phyloP scores from a whole-genome alignment of 64 coral and sea anemone genomes.

The Porites australiensis region DNA sequence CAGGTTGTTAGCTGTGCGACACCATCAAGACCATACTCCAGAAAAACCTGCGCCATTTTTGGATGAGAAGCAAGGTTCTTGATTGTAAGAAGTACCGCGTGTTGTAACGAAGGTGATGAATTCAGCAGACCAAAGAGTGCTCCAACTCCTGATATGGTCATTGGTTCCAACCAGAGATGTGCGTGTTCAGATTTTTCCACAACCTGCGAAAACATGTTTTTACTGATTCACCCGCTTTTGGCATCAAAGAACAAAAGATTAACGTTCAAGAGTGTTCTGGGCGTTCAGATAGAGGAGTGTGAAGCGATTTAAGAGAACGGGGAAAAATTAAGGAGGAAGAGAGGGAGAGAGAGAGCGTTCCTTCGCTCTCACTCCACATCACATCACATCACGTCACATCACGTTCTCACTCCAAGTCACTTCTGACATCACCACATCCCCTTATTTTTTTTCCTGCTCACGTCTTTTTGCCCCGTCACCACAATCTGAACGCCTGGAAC shows the following conservation, averaged over 20 bases:
- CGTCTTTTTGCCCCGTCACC: too few species aligned
- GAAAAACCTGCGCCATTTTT: constrained; percentile 61
- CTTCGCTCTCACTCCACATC: too few species aligned
- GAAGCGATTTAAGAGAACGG: too few species aligned
- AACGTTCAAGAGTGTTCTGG: too few species aligned
- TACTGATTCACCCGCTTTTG: background rate
- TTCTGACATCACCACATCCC: too few species aligned
- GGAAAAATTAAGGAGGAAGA: too few species aligned
- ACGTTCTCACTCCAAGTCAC: too few species aligned
- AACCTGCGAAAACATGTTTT: constrained; percentile 25
- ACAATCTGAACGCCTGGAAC: too few species aligned
- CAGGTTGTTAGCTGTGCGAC: constrained; percentile 35
- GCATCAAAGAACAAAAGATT: background rate
- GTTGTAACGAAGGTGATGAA: background rate
- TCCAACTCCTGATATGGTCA: constrained; percentile 79
- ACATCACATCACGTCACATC: too few species aligned
- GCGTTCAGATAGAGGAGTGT: too few species aligned
- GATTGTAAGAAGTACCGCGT: constrained; percentile 34
- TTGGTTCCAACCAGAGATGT: constrained; percentile 73
- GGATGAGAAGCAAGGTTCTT: constrained; percentile 63
- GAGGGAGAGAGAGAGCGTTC: too few species aligned
- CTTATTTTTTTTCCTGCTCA: too few species aligned
- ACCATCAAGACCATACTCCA: constrained; percentile 30
- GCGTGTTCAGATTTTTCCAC: constrained; percentile 51
- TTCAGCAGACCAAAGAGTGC: constrained; percentile 49